Evolutionary conservation across 2,113 vertebrate species (phyloP).

Genomic region (Sorex araneus): DNA sequence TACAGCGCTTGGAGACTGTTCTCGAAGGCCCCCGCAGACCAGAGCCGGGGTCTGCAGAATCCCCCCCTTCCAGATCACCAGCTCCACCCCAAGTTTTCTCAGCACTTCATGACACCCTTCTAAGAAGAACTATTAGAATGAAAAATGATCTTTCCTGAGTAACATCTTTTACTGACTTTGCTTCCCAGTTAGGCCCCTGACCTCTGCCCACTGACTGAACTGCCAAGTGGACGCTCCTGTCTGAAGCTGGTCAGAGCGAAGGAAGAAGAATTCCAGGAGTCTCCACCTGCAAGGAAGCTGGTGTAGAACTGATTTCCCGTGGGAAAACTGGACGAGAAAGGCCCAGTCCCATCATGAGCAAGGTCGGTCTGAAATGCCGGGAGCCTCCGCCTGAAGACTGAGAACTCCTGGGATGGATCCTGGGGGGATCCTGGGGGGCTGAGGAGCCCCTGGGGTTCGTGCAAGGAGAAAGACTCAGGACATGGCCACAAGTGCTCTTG

Average conservation of each 20-base stretch:
- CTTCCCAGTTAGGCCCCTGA: background rate
- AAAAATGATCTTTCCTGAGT: background rate
- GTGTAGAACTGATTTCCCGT: background rate
- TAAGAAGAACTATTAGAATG: slow-evolving; percentile 2
- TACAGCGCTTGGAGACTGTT: slow-evolving; percentile 20
- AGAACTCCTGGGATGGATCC: background rate
- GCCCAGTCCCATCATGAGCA: background rate
- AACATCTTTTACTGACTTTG: slow-evolving; percentile 14
- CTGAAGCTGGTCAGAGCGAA: background rate
- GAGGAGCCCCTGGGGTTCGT: background rate
- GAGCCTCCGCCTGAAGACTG: no score
- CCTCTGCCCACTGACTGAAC: background rate
- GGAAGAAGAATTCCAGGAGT: background rate
- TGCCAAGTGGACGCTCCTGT: background rate
- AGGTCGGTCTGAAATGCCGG: background rate
- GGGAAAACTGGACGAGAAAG: background rate
- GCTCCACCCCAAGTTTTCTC: background rate
- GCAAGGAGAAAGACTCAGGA: background rate
- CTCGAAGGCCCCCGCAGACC: background rate
- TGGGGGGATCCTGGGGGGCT: background rate
- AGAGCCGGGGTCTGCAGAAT: no score
- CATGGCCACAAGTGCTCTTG: background rate
- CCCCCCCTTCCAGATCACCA: background rate
- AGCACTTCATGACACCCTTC: background rate
- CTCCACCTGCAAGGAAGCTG: background rate